Evolutionary conservation across 64 coral and sea anemone genomes (phyloP), one percentile per base, ranked within the genome.

Genomic region (Platygyra sinensis): DNA sequence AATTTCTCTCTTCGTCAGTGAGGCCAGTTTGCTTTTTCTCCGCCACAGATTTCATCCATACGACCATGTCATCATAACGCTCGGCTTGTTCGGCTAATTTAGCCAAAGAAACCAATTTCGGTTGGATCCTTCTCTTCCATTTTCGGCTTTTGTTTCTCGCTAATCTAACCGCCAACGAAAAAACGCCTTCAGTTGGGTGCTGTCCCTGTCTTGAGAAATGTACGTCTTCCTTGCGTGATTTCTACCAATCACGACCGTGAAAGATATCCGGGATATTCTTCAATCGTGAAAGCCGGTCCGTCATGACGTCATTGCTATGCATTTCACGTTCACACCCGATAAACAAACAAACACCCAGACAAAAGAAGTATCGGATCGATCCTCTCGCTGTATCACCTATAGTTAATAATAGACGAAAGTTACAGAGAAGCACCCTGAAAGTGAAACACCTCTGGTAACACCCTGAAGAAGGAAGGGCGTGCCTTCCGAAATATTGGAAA

Each of bases 1-100:
- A 31, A 75, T 96, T 96, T 73, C 91, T 86, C n/a, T 96, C 91
- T 51, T 96, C 94, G 59, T 89, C 81, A 12, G n/a, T 79, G 17
- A 96, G 79, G 28, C 30, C 2, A 20, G n/a, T 59, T 71, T 86
- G 76, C 24, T 75, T 20, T 52, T 69, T 75, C 12, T 76, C 79
- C 1, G 93, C 91, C n/a, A 79, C 73, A 7, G 77, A 86, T n/a
- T 82, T 89, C 94, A 96, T 96, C 5, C 17, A 60, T 18, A 87
- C 49, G 8, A 90, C 94, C 94, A 96, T 96, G 72, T 96, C 94
- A 67, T 93, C 94, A 63, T 96, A 93, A 25, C 94, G 87, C 72
- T 93, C 94, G 36, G 91, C 87, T 65, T 96, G 91, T 60, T 96
- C 90, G 52, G 91, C 91, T 24, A 96, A 64, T 67, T 96, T 96